Percentiles rank a stretch among this genome's conserved stretches.
Evolutionary conservation across 1,140 invertebrate genomes (phyloP).

Genomic region (Drosophila yakuba): DNA sequence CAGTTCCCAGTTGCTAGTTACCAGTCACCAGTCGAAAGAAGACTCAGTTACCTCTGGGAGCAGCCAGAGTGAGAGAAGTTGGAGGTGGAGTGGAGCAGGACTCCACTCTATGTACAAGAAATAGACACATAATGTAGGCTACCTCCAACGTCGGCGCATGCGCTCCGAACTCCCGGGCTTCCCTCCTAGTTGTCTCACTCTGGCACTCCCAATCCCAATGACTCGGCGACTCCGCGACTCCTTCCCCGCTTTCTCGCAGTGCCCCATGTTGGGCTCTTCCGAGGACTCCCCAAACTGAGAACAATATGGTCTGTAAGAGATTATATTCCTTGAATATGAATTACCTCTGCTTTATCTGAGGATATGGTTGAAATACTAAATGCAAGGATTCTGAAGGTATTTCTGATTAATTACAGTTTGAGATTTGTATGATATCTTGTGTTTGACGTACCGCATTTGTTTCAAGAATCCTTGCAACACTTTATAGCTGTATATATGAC

Average conservation of each 20-base stretch:
- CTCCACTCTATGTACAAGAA: slow-evolving; percentile 27
- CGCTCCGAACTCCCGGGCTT: slow-evolving; percentile 32
- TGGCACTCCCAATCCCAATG: slow-evolving; percentile 19
- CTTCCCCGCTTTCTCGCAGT: slow-evolving; percentile 9
- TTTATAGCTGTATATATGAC: background rate
- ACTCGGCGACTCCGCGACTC: background rate
- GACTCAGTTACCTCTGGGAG: slow-evolving; percentile 55
- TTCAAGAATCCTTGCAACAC: no score
- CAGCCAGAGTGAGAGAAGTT: background rate
- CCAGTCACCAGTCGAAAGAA: slow-evolving; percentile 43
- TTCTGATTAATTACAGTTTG: no score
- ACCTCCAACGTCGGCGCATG: slow-evolving; percentile 54
- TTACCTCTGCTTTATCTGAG: no score
- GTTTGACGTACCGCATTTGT: background rate
- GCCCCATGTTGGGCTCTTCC: background rate
- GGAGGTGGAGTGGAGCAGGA: background rate
- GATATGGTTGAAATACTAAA: no score
- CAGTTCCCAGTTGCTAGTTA: slow-evolving; percentile 24
- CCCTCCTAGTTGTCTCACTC: slow-evolving; percentile 57
- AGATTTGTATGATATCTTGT: background rate
- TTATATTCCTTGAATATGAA: no score
- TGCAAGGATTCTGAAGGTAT: no score
- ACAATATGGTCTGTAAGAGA: background rate
- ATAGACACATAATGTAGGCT: slow-evolving; percentile 81
- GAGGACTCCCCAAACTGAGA: background rate